phyloP scores from a whole-genome alignment of 2,888 invertebrate genomes.

The Drosophila anomalipes region DNA sequence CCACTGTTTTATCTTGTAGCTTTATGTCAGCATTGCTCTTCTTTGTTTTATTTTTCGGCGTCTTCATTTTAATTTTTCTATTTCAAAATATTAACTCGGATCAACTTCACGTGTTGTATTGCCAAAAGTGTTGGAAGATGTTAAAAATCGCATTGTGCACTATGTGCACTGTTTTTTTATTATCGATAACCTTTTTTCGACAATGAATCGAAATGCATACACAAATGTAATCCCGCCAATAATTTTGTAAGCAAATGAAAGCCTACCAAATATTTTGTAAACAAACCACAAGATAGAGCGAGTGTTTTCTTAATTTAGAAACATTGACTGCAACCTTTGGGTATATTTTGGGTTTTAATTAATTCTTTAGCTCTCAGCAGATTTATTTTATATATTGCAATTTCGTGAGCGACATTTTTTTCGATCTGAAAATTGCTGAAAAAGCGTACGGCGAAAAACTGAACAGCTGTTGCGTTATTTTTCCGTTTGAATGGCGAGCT shows the following conservation, averaged over 20 bases:
- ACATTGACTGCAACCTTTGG: neutral
- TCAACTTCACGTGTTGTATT: slow-evolving; percentile 53
- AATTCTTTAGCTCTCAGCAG: neutral
- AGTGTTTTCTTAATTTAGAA: neutral
- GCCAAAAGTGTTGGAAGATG: slow-evolving; percentile 27
- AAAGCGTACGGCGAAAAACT: neutral
- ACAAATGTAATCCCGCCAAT: neutral
- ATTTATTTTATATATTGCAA: neutral
- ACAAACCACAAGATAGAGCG: neutral
- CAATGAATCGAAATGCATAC: neutral
- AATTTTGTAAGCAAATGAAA: neutral
- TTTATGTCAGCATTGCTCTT: slow-evolving; percentile 46
- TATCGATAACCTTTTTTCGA: neutral
- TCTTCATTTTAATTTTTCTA: slow-evolving; percentile 45
- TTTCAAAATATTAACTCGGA: slow-evolving; percentile 6
- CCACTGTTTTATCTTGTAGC: slow-evolving; percentile 23
- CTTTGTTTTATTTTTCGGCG: slow-evolving; percentile 35
- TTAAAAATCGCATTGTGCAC: neutral
- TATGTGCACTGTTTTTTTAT: neutral
- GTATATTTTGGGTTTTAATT: neutral
- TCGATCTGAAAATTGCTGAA: neutral
- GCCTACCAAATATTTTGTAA: neutral
- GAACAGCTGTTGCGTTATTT: neutral
- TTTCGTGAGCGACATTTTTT: neutral
- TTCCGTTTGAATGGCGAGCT: neutral